Base-by-base conservation (phyloP, 2,113 vertebrate species). In the Gadus macrocephalus region DNA sequence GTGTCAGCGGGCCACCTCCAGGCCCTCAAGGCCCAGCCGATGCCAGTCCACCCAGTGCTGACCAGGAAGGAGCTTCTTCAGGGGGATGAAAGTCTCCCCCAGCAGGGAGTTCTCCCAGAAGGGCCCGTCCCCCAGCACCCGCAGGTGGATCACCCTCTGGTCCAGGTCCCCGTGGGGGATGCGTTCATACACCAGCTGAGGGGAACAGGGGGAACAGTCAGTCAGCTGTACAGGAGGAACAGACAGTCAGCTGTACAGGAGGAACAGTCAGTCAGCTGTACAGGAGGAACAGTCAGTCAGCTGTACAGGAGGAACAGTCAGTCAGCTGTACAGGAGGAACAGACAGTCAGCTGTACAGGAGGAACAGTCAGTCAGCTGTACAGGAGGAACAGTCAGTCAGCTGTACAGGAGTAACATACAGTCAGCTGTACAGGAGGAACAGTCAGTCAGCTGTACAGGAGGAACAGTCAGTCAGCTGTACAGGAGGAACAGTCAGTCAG, bases 51-150 rank as follows among this genome's bases (percentile, higher is more conserved):
- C 94, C 91, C 95, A 96, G 91, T 94, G 94, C 80, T 92, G 93
- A 0, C 93, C 92, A 2, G 96, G 93, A 72, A 93, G 91, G 2
- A 99, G 89, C 79, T 91, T 93, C 31, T 92, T 92, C 20, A 99
- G 92, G 2, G 90, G 89, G 79, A 99, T 98, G 67, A 93, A 91
- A 70, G 94, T 91, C 87, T 98, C 95, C 0, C 96, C 97, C 0
- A 99, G 93, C 56, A 98, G 89, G 4, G 95, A 91, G 67, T 95
- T 99, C 84, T 99, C 97, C 96, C 96, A 96, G 86, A 99, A 98
- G 0, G 96, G 92, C 0, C 96, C 96, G 61, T 98, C 96, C 0
- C 93, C 94, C 74, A 99, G 92, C 75, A 98, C 96, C 0, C 96
- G 93, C 66, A 99, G 91, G 84, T 95, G 95, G 62, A 98, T 94